phyloP scores from a whole-genome alignment of 1,140 invertebrate species.

The Diabrotica undecimpunctata region DNA sequence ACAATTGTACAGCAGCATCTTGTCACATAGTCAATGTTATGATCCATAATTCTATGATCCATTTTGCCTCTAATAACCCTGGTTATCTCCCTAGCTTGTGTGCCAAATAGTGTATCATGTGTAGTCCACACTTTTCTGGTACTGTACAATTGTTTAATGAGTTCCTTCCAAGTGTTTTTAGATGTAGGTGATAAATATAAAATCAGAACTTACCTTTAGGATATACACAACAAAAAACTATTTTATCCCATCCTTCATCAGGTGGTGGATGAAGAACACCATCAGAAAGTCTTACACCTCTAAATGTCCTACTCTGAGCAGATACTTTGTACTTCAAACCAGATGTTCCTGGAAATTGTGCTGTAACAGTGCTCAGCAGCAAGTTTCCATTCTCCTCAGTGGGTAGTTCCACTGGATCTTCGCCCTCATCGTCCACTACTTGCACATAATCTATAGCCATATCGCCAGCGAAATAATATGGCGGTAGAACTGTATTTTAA shows the following conservation, averaged over 20 bases:
- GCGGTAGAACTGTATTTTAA: too few species aligned
- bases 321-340: slow-evolving; percentile 88
- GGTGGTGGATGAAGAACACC: slow-evolving; percentile 84
- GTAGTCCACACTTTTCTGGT: too few species aligned
- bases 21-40: too few species aligned
- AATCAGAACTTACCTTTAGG: slow-evolving; percentile 76
- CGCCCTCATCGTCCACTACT: slow-evolving; percentile 85
- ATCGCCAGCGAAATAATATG: neutral
- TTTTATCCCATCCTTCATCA: slow-evolving; percentile 86
- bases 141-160: too few species aligned
- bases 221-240: slow-evolving; percentile 78
- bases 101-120: too few species aligned
- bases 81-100: too few species aligned
- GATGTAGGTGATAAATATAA: too few species aligned
- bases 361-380: slow-evolving; percentile 80
- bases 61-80: too few species aligned
- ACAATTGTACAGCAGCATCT: too few species aligned
- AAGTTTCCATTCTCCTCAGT: slow-evolving; percentile 86
- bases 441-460: slow-evolving; percentile 59
- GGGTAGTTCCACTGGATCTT: slow-evolving; percentile 89
- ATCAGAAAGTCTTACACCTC: slow-evolving; percentile 84
- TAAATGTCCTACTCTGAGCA: slow-evolving; percentile 76
- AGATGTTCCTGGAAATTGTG: slow-evolving; percentile 89
- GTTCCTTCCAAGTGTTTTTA: too few species aligned
- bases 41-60: too few species aligned